These are phyloP conservation scores for Martes martes DNA, from an alignment of 2,113 vertebrate genomes.

Conservation along the genomic window DNA sequence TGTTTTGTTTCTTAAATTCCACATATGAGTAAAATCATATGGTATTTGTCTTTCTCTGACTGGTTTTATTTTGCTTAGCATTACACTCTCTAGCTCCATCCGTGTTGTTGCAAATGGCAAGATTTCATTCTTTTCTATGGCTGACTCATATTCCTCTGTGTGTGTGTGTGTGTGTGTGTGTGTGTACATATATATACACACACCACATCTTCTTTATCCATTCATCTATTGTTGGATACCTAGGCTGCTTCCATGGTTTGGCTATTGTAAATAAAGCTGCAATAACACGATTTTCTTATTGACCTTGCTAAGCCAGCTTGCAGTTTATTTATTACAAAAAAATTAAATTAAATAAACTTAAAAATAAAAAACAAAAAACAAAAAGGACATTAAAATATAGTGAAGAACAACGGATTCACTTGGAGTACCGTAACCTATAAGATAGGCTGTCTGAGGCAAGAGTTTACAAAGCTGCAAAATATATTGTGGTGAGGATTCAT, in stretches of 20 bases:
- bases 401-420: not conserved
- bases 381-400: not conserved
- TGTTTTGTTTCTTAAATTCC: not conserved
- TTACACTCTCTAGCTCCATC: not conserved
- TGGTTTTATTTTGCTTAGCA: not conserved
- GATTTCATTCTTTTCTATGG: not conserved
- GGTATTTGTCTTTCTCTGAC: not conserved
- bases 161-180: not conserved
- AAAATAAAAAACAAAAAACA: not conserved
- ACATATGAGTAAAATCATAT: not conserved
- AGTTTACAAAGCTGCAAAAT: not conserved
- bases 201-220: not conserved
- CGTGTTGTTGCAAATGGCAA: not conserved
- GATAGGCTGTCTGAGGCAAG: not conserved
- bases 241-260: not conserved
- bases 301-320: not conserved
- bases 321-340: not conserved
- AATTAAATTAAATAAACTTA: not conserved
- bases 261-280: not conserved
- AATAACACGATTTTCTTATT: not conserved
- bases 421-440: not conserved
- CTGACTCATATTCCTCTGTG: not conserved
- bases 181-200: not conserved
- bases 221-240: not conserved
- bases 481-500: not conserved